These are phyloP conservation scores for Limenitis camilla DNA, from an alignment of 2,888 invertebrate species.

Conservation along the genomic window DNA sequence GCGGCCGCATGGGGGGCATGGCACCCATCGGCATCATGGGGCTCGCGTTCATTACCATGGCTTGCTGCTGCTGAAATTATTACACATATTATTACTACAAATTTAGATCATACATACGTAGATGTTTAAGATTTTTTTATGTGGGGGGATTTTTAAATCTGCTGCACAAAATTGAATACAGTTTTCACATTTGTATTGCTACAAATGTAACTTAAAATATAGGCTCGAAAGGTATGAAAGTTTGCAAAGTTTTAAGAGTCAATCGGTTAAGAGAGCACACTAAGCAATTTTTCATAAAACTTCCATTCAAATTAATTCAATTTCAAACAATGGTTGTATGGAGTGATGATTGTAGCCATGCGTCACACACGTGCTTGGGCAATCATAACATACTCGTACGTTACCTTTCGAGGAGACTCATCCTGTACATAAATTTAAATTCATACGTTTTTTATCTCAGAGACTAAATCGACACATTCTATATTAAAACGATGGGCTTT, in stretches of 20 bases:
- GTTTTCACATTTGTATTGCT: too few relatives aligned
- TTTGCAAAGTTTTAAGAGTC: neutral
- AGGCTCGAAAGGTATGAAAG: too few relatives aligned
- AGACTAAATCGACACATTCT: neutral
- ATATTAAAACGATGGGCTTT: too few relatives aligned
- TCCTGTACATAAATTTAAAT: slow-evolving; percentile 10
- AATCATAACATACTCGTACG: slow-evolving; percentile 17
- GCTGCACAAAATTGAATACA: too few relatives aligned
- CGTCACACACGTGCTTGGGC: slow-evolving; percentile 25
- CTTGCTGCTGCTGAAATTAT: slow-evolving; percentile 60
- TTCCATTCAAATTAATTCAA: slow-evolving; percentile 1
- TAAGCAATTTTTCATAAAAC: neutral
- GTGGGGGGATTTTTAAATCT: too few relatives aligned
- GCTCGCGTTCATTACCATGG: slow-evolving; percentile 62
- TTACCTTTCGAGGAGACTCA: slow-evolving; percentile 24
- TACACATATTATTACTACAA: neutral
- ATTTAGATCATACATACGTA: too few relatives aligned
- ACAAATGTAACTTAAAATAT: too few relatives aligned
- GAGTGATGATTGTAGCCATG: slow-evolving; percentile 25
- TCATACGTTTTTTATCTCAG: neutral
- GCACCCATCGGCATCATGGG: slow-evolving; percentile 58
- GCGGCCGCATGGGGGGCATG: slow-evolving; percentile 54
- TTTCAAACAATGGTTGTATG: slow-evolving; percentile 3
- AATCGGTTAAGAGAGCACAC: neutral
- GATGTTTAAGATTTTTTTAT: too few relatives aligned